Conservation (phyloP, 2,888 invertebrate genomes). For the Amiota communis region DNA sequence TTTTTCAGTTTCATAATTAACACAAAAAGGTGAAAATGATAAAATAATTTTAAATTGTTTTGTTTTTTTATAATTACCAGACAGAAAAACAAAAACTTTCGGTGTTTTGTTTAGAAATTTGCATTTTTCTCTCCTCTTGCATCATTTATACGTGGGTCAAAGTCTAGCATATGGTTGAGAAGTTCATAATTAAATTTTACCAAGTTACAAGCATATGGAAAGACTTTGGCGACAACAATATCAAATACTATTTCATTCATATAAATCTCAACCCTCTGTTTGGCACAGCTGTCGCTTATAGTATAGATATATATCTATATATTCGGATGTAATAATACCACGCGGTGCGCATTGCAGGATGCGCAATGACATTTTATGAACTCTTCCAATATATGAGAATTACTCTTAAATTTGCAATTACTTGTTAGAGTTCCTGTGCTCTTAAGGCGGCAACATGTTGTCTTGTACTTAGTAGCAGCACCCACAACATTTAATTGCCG, state of each 20-base stretch:
- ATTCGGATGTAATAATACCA: constrained; percentile 33
- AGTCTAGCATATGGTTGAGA: constrained; percentile 23
- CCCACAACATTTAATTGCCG: constrained; percentile 1
- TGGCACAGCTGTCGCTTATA: no score
- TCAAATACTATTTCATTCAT: constrained; percentile 19
- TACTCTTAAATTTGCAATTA: constrained; percentile 11
- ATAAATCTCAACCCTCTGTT: not conserved
- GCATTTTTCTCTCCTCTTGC: not conserved
- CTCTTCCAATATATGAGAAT: not conserved
- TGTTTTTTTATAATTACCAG: no score
- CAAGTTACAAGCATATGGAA: constrained; percentile 59
- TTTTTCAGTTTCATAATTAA: no score
- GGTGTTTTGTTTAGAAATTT: not conserved
- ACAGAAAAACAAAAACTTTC: no score
- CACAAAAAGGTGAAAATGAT: no score
- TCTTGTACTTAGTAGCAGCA: no score
- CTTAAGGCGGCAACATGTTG: not conserved
- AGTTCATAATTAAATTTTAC: constrained; percentile 48
- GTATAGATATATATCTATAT: no score
- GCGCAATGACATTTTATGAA: constrained; percentile 47
- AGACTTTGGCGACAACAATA: constrained; percentile 50
- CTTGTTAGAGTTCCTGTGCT: not conserved
- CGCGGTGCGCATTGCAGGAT: constrained; percentile 65
- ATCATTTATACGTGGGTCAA: not conserved
- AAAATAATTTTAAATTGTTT: no score